Conservation (phyloP, 2,113 vertebrate genomes). For the Campylomormyrus tamandua region DNA sequence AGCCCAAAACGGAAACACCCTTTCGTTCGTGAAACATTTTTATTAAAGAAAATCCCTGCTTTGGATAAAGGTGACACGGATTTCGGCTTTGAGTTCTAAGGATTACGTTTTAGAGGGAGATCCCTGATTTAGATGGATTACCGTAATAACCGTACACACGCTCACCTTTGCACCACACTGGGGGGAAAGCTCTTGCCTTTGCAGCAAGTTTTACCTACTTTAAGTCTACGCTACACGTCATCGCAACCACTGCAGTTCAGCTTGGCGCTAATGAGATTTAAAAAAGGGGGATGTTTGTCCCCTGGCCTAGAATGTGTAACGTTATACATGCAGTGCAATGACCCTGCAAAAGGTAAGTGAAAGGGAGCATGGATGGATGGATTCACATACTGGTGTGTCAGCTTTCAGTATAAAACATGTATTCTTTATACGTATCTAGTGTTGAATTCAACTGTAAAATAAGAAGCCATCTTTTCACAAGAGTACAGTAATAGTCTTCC, state of each 20-base stretch:
- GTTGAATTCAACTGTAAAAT: not conserved
- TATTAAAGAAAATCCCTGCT: not conserved
- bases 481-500: constrained; percentile 2
- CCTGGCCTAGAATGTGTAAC: not conserved
- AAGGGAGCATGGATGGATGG: not conserved
- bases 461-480: not conserved
- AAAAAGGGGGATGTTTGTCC: not conserved
- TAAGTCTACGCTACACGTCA: not conserved
- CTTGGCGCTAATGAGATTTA: not conserved
- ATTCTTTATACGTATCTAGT: not conserved
- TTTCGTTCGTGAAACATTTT: not conserved
- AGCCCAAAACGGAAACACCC: not conserved
- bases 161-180: not conserved
- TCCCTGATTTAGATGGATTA: constrained; percentile 13
- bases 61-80: constrained; percentile 3
- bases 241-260: not conserved
- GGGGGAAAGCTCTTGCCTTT: not conserved
- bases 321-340: not conserved
- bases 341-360: not conserved
- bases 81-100: not conserved
- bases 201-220: not conserved
- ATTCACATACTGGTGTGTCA: not conserved
- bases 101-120: not conserved
- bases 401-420: not conserved
- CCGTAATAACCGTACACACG: not conserved